Base-by-base conservation (phyloP, 2,113 vertebrate species). In the Solenodon paradoxus region DNA sequence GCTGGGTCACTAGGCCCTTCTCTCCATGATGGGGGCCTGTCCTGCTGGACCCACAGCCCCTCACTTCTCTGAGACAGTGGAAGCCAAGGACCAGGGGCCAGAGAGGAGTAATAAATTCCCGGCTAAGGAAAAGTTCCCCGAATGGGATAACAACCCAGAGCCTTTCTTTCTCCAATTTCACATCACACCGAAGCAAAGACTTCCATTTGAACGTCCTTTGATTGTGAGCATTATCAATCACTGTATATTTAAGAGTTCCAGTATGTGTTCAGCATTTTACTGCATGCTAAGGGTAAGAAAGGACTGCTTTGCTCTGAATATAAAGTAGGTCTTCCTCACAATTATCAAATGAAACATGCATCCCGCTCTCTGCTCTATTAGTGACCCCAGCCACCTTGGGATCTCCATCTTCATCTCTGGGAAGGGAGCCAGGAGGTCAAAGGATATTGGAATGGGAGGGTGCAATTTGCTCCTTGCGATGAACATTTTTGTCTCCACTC, bases 161-260 rank as follows among this genome's bases (percentile, higher is more conserved):
- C 11, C 38, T 63, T 68, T 90, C 92, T 77, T 90, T 72, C 61
- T n/a, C 74, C 45, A 35, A 80, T 80, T 94, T 84, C 55, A 22
- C 17, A 59, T 26, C 71, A 81, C 32, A 68, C 24, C 51, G 95
- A 64, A 64, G 84, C 64, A 71, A 42, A 53, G 78, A 72, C 40
- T 82, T 96, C n/a, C n/a, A 16, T 75, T 49, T 85, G 57, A 78
- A 72, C 4, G 9, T 63, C 45, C 55, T 96, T 96, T 94, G 81
- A 88, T 92, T 95, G 90, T 77, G 68, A 92, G n/a, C 30, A 45
- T 68, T 81, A 95, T 77, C 66, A 11, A 86, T 95, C 79, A 68
- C 79, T 75, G 81, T 38, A 45, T 68, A 85, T 64, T 93, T 86
- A 86, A 72, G 78, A 96, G 55, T 47, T 45, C 30, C 42, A 26